Conservation (phyloP, 2,113 vertebrate genomes). For the Xenopus tropicalis region DNA sequence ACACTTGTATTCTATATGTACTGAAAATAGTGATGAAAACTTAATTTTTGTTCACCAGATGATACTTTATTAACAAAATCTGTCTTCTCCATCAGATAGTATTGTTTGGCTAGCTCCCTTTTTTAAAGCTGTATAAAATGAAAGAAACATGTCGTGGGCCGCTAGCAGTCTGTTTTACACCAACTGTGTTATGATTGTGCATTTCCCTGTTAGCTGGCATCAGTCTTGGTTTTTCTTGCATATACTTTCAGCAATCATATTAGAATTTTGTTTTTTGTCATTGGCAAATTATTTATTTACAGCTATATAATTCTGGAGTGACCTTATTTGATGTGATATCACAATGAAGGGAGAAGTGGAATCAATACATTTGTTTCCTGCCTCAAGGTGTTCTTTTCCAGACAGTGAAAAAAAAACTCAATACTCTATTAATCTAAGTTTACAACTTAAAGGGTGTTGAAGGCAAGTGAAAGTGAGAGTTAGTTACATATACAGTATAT, state of each 20-base stretch:
- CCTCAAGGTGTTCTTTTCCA: constrained; percentile 33
- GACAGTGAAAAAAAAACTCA: constrained; percentile 22
- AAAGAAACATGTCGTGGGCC: constrained; percentile 27
- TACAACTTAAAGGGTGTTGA: constrained; percentile 21
- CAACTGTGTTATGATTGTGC: constrained; percentile 26
- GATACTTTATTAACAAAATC: not conserved
- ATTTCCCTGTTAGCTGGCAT: constrained; percentile 31
- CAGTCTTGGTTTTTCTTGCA: constrained; percentile 18
- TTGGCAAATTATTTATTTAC: constrained; percentile 17
- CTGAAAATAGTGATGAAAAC: too few species aligned
- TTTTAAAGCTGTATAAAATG: constrained; percentile 15
- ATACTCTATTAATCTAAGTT: constrained; percentile 35
- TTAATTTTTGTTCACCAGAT: not conserved
- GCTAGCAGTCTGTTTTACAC: constrained; percentile 15
- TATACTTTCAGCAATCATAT: constrained; percentile 23
- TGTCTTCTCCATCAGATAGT: not conserved
- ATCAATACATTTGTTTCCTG: constrained; percentile 37
- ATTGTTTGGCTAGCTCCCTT: constrained; percentile 6
- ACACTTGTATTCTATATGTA: not conserved
- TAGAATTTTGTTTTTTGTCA: constrained; percentile 7
- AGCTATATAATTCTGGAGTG: constrained; percentile 23
- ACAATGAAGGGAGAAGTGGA: constrained; percentile 13
- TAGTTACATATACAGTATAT: not conserved
- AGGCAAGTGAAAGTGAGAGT: constrained; percentile 8
- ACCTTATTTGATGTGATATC: constrained; percentile 33